A percentile compares a stretch with the other conserved stretches of the same genome.
Evolutionary conservation across 2,113 vertebrate genomes (phyloP).

Genomic region (Typhlomys cinereus): DNA sequence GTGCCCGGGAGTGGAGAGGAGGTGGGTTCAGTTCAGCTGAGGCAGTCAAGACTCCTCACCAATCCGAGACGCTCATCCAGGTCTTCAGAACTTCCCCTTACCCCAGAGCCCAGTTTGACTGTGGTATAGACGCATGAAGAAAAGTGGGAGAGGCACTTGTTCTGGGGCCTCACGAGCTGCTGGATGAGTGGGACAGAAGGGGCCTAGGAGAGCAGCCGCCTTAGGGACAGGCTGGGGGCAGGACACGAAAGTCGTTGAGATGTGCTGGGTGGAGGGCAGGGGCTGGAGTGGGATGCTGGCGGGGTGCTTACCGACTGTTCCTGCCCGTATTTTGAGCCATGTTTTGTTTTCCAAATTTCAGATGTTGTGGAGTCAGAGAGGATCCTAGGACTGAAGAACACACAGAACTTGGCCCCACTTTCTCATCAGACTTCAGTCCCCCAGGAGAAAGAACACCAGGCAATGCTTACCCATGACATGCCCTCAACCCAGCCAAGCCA

Average conservation of each 20-base stretch:
- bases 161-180: background rate
- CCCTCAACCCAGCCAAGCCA: background rate
- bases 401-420: background rate
- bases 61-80: background rate
- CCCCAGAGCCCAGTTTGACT: background rate
- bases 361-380: conserved; percentile 45
- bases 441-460: background rate
- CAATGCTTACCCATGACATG: background rate
- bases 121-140: background rate
- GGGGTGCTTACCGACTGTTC: conserved; percentile 25
- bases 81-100: background rate
- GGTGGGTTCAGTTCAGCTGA: background rate
- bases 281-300: too few species aligned
- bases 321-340: background rate
- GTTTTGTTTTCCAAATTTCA: background rate
- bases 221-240: background rate
- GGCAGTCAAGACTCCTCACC: background rate
- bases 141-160: background rate
- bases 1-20: background rate
- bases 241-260: background rate
- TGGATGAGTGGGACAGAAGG: background rate
- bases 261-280: background rate
- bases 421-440: background rate
- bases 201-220: background rate
- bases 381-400: background rate